Evolutionary conservation across 2,797 vertebrate genomes (phyloP).

Genomic region (Esox masquinongy): DNA sequence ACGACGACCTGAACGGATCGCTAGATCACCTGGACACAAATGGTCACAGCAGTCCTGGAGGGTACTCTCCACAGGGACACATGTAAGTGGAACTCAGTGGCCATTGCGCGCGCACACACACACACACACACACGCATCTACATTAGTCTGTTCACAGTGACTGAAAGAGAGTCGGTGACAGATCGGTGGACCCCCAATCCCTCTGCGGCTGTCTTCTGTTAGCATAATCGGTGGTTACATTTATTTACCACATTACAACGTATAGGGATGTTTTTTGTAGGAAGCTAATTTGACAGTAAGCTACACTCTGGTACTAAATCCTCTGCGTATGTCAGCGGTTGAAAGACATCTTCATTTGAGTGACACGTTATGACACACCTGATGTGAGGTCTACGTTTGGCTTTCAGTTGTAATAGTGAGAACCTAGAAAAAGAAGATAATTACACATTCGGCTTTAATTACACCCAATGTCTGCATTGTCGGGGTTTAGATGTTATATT

Average conservation of each 20-base stretch:
- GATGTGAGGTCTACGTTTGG: conserved; percentile 54
- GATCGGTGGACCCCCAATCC: not conserved
- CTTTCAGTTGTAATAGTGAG: conserved; percentile 42
- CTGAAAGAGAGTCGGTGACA: not conserved
- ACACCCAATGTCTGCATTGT: conserved; percentile 87
- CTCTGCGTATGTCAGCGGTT: not conserved
- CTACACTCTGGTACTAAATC: not conserved
- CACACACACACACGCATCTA: conserved; percentile 12
- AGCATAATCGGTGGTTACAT: conserved; percentile 58
- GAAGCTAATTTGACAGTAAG: not conserved
- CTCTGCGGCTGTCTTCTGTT: conserved; percentile 47
- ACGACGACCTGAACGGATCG: conserved; percentile 93
- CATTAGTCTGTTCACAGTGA: not conserved
- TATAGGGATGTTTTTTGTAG: not conserved
- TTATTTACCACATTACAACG: conserved; percentile 48
- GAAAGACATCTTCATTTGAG: conserved; percentile 21
- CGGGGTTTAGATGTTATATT: conserved; percentile 93
- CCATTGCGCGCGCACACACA: not conserved
- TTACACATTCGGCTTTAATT: conserved; percentile 94
- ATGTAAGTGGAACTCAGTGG: conserved; percentile 81
- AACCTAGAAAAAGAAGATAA: conserved; percentile 87
- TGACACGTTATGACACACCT: conserved; percentile 36
- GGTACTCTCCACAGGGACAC: conserved; percentile 94
- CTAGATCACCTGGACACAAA: conserved; percentile 98
- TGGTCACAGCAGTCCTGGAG: conserved; percentile 93